Percentiles rank a stretch among this genome's conserved stretches.
These are phyloP conservation scores for Otolemur garnettii DNA, from an alignment of 2,113 vertebrate genomes.

Conservation along the genomic window DNA sequence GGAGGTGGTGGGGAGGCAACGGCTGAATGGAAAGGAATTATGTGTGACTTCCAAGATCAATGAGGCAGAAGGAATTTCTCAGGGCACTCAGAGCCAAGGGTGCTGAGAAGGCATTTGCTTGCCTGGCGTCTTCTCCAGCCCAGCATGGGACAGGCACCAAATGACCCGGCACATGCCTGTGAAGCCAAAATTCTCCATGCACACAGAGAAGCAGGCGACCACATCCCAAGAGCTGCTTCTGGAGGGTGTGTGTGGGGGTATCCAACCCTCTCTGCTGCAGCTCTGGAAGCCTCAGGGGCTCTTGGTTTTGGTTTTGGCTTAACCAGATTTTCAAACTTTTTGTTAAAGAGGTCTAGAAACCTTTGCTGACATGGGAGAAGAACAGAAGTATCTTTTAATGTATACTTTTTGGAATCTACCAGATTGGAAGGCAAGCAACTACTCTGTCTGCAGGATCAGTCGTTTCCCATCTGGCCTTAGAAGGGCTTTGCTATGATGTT, in stretches of 20 bases:
- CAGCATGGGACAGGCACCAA: neutral
- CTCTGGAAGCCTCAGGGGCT: neutral
- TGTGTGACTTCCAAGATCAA: neutral
- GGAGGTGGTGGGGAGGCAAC: neutral
- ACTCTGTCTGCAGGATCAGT: slow-evolving; percentile 55
- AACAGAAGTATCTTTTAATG: slow-evolving; percentile 46
- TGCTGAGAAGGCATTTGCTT: neutral
- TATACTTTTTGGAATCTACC: slow-evolving; percentile 60
- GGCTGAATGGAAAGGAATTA: neutral
- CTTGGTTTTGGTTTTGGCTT: neutral
- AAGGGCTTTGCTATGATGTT: neutral
- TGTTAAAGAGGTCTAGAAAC: slow-evolving; percentile 11
- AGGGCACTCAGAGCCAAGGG: slow-evolving; percentile 11
- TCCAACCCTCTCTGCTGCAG: neutral
- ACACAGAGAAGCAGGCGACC: neutral
- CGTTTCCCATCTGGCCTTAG: neutral
- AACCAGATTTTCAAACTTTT: slow-evolving; percentile 40
- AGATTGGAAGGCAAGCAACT: slow-evolving; percentile 62
- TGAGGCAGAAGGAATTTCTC: slow-evolving; percentile 10
- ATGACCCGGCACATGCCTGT: neutral
- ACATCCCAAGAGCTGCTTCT: neutral
- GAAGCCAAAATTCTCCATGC: neutral
- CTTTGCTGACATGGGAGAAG: slow-evolving; percentile 7
- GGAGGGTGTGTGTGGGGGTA: neutral
- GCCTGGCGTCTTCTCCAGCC: neutral